Base-by-base conservation (phyloP, 2,888 invertebrate genomes). In the Pseudococcus viburni region DNA sequence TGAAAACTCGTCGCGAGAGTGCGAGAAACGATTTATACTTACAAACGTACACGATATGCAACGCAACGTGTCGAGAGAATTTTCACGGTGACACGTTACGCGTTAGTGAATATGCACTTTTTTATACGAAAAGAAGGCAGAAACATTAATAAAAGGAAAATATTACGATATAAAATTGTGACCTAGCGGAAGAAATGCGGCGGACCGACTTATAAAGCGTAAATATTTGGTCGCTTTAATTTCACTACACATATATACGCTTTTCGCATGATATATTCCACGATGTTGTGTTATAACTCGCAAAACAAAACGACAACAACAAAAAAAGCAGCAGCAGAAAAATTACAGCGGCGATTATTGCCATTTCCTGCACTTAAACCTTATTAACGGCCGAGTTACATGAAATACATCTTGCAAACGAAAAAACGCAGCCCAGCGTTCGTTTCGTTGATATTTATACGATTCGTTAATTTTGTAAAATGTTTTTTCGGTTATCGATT, bases 281-380 rank as follows among this genome's bases (percentile, higher is more conserved):
- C 80, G 42, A 42, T 73, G 68, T 80, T 80, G 26, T 33, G 26
- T 33, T 33, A 80, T 73, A 80, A 80, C 80, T 39, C 42, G 80
- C 26, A 80, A 80, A 80, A 80, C 80, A 80, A 80, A 80, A 80
- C 42, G 42, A 42, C 42, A 42, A 80, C 15, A 77, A 77, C 33
- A 42, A 80, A 73, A 73, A 80, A 46, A 42, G 33, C 68, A 73
- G 68, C 80, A 73, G 73, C 42, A 42, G 80, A 80, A 80, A 80
- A 80, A 80, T 80, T 80, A 85, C 85, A 85, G 85, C 59, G 59
- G 59, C 59, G 85, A 59, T 85, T 85, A 85, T 85, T 85, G 59
- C 59, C 39, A 85, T 85, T 85, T 85, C 85, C 85, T 85, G 85
- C 59, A 55, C 85, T 85, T 51, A 59, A 85, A 85, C 59, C 59